These are phyloP conservation scores for Mallateleia sp. DNA, from an alignment of 2,888 invertebrate genomes.

Conservation along the genomic window DNA sequence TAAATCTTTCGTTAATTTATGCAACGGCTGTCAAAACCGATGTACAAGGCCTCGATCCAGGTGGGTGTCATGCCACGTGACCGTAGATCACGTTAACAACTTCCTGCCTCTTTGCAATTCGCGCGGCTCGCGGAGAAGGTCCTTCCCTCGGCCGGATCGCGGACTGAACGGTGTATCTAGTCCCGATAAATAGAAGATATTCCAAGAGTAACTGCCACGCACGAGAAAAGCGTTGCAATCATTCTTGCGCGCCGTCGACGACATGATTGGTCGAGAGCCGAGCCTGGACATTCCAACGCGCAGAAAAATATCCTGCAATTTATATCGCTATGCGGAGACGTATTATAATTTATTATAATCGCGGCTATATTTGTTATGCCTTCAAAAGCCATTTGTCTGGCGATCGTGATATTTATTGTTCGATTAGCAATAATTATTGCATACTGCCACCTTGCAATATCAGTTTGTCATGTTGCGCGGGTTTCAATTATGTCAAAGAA, in stretches of 20 bases:
- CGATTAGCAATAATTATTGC: slow-evolving; percentile 78
- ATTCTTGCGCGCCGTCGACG: slow-evolving; percentile 62
- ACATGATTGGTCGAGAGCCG: slow-evolving; percentile 75
- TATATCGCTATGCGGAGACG: slow-evolving; percentile 63
- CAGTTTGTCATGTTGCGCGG: slow-evolving; percentile 55
- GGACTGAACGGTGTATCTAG: slow-evolving; percentile 53
- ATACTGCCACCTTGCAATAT: slow-evolving; percentile 65
- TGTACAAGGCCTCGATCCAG: slow-evolving; percentile 31
- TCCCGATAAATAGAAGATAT: slow-evolving; percentile 77
- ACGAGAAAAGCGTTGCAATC: slow-evolving; percentile 73
- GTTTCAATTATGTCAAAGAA: slow-evolving; percentile 87
- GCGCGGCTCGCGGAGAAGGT: slow-evolving; percentile 32
- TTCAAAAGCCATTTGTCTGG: slow-evolving; percentile 70
- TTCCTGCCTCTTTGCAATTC: slow-evolving; percentile 71
- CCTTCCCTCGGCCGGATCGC: slow-evolving; percentile 45
- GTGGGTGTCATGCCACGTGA: slow-evolving; percentile 81
- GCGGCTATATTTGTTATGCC: slow-evolving; percentile 71
- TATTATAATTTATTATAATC: slow-evolving; percentile 73
- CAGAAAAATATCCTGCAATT: slow-evolving; percentile 72
- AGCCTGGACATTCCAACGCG: slow-evolving; percentile 68
- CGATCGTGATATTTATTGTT: slow-evolving; percentile 73
- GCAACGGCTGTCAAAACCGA: slow-evolving; percentile 15
- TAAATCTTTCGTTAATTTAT: slow-evolving; percentile 14
- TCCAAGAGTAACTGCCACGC: slow-evolving; percentile 73
- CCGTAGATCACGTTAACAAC: slow-evolving; percentile 83